Base-by-base conservation (phyloP, 2,888 invertebrate species). In the Subacronicta megacephala region DNA sequence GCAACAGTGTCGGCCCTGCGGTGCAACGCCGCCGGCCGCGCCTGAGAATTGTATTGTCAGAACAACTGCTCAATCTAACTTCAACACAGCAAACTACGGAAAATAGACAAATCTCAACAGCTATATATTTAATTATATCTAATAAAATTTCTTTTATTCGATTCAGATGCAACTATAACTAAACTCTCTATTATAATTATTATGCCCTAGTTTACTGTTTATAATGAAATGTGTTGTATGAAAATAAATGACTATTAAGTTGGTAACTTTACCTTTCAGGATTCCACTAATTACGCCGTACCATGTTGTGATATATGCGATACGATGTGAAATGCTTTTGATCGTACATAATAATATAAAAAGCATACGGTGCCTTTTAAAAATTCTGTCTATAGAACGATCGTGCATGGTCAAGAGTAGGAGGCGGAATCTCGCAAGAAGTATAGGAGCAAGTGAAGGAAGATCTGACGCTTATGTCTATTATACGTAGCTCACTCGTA, bases 1-100 rank as follows among this genome's bases (percentile, higher is more conserved):
- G 70, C 62, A 58, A 64, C 53, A 46, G 54, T 62, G 66, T 54
- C 59, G 47, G 59, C 51, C 57, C 64, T 10, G 26, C 44, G 58
- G 61, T 75, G 68, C 56, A 65, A 74, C 74, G 76, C 74, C 71
- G 64, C 64, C 37, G 47, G 62, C 54, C 74, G 72, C 78, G 77
- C 37, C 43, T 45, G 35, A 37, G 45, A n/a, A n/a, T n/a, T n/a
- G 83, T 88, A 87, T 88, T 89, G 82, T 87, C 87, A 77, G 64
- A 80, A 80, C 75, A 77, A 81, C 81, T 82, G 80, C 80, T 69
- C 59, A 26, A 59, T 59, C 80, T 82, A 85, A 82, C 83, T 81
- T 82, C 81, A 75, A 88, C 84, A 82, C 82, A 81, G 89, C 85
- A 85, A 87, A 89, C 92, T 90, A 91, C 88, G 85, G 88, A 88